A percentile compares a stretch with the other conserved stretches of the same genome.
Evolutionary conservation across 2,113 vertebrate species (phyloP).

Genomic region (Upupa epops): DNA sequence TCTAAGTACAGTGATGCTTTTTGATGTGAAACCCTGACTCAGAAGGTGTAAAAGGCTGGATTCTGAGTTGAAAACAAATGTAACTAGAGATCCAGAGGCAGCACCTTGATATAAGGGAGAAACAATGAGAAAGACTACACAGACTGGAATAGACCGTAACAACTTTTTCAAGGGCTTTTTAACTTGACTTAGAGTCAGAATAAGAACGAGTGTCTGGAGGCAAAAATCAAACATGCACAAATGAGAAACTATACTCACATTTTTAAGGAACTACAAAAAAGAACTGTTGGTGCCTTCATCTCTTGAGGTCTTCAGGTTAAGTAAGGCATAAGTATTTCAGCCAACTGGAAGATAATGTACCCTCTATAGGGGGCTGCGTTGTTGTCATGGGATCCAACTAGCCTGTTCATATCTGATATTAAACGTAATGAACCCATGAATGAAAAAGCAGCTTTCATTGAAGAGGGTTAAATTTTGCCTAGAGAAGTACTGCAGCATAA

Average conservation of each 20-base stretch:
- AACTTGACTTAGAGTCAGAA: not conserved
- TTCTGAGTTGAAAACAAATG: not conserved
- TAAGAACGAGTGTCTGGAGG: not conserved
- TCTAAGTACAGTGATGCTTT: not conserved
- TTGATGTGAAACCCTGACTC: not conserved
- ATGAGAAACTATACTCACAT: not conserved
- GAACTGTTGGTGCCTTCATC: not conserved
- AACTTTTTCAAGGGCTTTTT: not conserved
- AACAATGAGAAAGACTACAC: not conserved
- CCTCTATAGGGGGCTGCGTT: not conserved
- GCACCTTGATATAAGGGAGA: not conserved
- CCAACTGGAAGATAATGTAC: not conserved
- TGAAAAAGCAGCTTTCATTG: not conserved
- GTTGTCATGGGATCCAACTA: not conserved
- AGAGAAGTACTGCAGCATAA: constrained; percentile 10
- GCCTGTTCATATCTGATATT: not conserved
- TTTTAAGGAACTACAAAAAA: not conserved
- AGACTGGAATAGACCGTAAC: not conserved
- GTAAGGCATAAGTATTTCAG: not conserved
- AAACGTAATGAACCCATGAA: not conserved
- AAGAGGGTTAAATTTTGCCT: not conserved
- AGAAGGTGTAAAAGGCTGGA: not conserved
- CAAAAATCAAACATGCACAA: not conserved
- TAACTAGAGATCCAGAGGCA: not conserved
- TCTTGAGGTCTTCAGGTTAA: not conserved